Evolutionary conservation across 2,113 vertebrate genomes (phyloP), one percentile per base, ranked within the genome.

Genomic region (Hiodon tergisus): DNA sequence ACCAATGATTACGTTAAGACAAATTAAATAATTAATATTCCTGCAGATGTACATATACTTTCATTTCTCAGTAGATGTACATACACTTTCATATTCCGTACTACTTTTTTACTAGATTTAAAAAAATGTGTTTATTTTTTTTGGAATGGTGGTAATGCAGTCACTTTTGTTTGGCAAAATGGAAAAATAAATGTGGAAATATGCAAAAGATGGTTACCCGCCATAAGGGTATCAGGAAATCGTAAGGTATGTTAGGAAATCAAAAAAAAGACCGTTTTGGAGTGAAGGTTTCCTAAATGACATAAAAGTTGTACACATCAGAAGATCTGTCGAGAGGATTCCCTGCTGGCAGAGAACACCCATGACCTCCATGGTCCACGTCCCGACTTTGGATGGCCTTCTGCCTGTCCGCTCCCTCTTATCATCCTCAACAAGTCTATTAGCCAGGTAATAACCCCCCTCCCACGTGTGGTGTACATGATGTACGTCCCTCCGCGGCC

Each of bases 391-490:
- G 59, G 55, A 14, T 55, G 60, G 70, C 50, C 54, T 13, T 72
- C 60, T 72, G 70, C 60, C 55, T 72, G 70, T 72, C 70, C 59
- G 70, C 60, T 55, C 14, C 46, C n/a, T n/a, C 17, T 72, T 60
- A 72, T 60, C 47, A 72, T 72, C 70, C 60, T 31, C 52, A 58
- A 72, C 70, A 60, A 17, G 55, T 72, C 70, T 17, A 72, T 72
- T 31, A 17, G 57, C 54, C 70, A 11, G 52, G 70, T 59, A 72
- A 72, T 72, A 31, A 7, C 70, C 31, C 6, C 60, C 67, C 57
- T 4, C 57, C 14, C 9, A 3, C 5, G 70, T 50, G 31, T 5
- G 60, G 46, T 13, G 57, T 55, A 72, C 11, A 31, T 31, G n/a
- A 48, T 72, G 17, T 72, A 46, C 57, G n/a, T 50, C 46, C 14